Percentiles rank a stretch among this genome's conserved stretches.
Evolutionary conservation across 92 coral and sea anemone genomes (phyloP).

Genomic region (Bergia sp.): DNA sequence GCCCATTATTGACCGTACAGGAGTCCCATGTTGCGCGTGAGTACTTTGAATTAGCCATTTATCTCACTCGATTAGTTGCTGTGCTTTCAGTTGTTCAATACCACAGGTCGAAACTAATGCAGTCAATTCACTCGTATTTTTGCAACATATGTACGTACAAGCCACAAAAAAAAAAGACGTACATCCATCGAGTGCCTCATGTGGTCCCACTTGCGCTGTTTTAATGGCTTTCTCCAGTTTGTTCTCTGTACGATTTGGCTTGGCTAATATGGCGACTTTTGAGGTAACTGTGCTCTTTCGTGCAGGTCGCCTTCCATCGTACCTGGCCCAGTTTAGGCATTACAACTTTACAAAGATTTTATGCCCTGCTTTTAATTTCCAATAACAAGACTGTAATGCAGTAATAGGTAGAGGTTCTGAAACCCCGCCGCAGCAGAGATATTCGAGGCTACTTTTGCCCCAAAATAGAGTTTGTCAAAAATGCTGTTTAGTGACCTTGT

Average conservation of each 20-base stretch:
- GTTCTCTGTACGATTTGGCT: conserved; percentile 11
- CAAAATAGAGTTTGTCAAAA: conserved; percentile 5
- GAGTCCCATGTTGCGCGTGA: conserved; percentile 17
- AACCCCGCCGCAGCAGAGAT: conserved; percentile 11
- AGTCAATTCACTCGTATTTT: conserved; percentile 17
- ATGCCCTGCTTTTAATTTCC: conserved; percentile 14
- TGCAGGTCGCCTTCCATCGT: conserved; percentile 8
- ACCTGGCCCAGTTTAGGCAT: background rate
- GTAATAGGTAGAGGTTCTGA: conserved; percentile 15
- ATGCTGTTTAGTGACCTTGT: conserved; percentile 2
- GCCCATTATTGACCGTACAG: background rate
- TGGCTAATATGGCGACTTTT: conserved; percentile 18
- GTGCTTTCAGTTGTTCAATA: background rate
- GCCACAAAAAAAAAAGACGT: background rate
- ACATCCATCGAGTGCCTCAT: conserved; percentile 1
- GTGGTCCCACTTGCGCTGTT: background rate
- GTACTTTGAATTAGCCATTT: conserved; percentile 20
- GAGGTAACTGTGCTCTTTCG: background rate
- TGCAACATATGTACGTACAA: conserved; percentile 11
- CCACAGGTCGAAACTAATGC: conserved; percentile 30
- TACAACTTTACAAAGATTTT: background rate
- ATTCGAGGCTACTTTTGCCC: conserved; percentile 16
- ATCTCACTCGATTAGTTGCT: conserved; percentile 17
- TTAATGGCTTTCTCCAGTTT: background rate
- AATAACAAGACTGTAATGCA: conserved; percentile 14